Percentiles rank a stretch among this genome's conserved stretches.
Conservation (phyloP, 2,113 vertebrate species). For the Xenotilapia leptura region DNA sequence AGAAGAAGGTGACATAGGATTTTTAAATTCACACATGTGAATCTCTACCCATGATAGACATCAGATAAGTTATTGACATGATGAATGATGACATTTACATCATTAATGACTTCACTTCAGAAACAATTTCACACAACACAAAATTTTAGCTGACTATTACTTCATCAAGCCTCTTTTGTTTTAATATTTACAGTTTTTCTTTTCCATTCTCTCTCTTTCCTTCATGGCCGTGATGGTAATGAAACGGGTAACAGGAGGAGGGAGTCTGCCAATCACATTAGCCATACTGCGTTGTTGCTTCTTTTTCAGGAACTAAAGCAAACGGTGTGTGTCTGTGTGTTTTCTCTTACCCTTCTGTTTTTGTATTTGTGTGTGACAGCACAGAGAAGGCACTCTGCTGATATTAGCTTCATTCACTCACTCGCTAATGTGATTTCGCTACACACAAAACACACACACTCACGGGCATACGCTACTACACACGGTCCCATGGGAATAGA, state of each 20-base stretch:
- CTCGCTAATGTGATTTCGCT: slow-evolving; percentile 37
- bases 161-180: neutral
- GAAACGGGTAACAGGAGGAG: neutral
- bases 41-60: neutral
- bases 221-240: slow-evolving; percentile 16
- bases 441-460: neutral
- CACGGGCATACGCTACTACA: neutral
- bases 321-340: neutral
- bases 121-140: neutral
- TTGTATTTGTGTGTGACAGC: neutral
- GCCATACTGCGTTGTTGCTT: slow-evolving; percentile 6
- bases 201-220: neutral
- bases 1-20: neutral
- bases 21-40: neutral
- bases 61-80: neutral
- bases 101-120: neutral
- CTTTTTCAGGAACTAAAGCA: slow-evolving; percentile 6
- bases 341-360: neutral
- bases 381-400: slow-evolving; percentile 18
- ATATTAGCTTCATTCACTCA: slow-evolving; percentile 43
- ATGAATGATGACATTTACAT: neutral
- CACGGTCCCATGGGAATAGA: neutral
- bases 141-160: neutral
- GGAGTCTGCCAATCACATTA: slow-evolving; percentile 37
- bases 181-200: neutral